Percentiles rank a stretch among this genome's conserved stretches.
These are phyloP conservation scores for Nannospalax galili DNA, from an alignment of 2,113 vertebrate species.

Conservation along the genomic window DNA sequence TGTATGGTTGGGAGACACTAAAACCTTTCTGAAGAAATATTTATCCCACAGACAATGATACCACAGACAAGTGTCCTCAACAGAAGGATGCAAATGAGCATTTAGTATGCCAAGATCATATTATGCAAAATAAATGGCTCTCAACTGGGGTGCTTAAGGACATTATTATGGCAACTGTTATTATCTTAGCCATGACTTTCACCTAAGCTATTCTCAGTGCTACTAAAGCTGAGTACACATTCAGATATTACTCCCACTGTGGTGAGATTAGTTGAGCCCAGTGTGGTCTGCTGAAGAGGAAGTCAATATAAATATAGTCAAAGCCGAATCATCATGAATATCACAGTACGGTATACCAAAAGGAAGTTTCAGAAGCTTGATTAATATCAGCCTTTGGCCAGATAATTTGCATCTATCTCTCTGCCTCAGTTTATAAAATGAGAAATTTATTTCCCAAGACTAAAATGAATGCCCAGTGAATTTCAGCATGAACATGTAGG, in stretches of 20 bases:
- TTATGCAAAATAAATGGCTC: conserved; percentile 76
- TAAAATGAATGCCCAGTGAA: background rate
- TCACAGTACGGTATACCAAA: background rate
- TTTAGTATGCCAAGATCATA: conserved; percentile 72
- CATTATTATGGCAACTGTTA: conserved; percentile 72
- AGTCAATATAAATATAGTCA: conserved; percentile 72
- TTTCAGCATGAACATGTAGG: background rate
- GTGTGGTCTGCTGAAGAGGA: conserved; percentile 58
- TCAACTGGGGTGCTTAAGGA: conserved; percentile 74
- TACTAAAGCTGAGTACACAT: conserved; percentile 71
- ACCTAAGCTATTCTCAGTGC: conserved; percentile 75
- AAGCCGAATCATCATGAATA: conserved; percentile 66
- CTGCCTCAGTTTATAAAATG: conserved; percentile 27
- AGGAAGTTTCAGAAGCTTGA: background rate
- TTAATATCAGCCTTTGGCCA: background rate
- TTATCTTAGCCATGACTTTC: conserved; percentile 75
- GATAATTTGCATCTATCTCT: background rate
- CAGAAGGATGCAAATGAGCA: conserved; percentile 72
- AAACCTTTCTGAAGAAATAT: conserved; percentile 72
- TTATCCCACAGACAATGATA: conserved; percentile 62
- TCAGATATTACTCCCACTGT: conserved; percentile 62
- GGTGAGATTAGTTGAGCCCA: conserved; percentile 53
- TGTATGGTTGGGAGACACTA: conserved; percentile 59
- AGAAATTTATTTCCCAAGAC: background rate
- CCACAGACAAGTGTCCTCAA: conserved; percentile 72